A percentile compares a stretch with the other conserved stretches of the same genome.
Evolutionary conservation across 2,797 vertebrate species (phyloP).

Genomic region (Psittacula derbiana): DNA sequence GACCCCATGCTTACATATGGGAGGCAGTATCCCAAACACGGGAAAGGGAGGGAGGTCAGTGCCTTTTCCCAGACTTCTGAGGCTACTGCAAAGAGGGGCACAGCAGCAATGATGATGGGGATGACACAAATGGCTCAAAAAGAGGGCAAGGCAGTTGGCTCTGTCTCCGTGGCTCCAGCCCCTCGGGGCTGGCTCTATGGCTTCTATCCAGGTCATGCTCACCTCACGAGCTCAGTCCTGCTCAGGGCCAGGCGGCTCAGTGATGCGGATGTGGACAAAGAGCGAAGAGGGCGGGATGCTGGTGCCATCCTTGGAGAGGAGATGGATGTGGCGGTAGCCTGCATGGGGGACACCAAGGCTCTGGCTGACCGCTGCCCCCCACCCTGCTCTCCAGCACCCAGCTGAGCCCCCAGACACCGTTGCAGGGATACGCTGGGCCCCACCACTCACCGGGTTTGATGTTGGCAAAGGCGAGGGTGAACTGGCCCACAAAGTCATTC

Average conservation of each 20-base stretch:
- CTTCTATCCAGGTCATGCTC: not conserved
- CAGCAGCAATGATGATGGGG: not conserved
- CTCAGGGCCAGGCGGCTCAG: not conserved
- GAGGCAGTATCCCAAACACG: not conserved
- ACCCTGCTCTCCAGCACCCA: not conserved
- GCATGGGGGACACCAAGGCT: not conserved
- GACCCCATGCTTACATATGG: not conserved
- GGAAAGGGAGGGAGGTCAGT: not conserved
- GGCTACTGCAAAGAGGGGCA: not conserved
- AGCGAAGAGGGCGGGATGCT: conserved; percentile 87
- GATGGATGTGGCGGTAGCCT: conserved; percentile 62
- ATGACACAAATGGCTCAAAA: not conserved
- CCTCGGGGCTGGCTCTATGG: not conserved
- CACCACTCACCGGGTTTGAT: conserved; percentile 27
- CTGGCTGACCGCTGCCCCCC: not conserved
- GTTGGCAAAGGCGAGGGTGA: conserved; percentile 56
- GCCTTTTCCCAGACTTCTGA: not conserved
- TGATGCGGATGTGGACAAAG: conserved; percentile 85
- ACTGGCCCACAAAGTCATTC: conserved; percentile 56
- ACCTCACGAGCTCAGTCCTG: not conserved
- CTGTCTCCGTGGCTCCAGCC: not conserved
- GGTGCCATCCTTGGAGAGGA: conserved; percentile 87
- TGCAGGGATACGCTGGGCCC: not conserved
- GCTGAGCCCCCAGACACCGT: not conserved
- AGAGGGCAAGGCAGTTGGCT: not conserved